Evolutionary conservation across 1,140 invertebrate species (phyloP), one percentile per base, ranked within the genome.

Genomic region (Penaeus vannamei): DNA sequence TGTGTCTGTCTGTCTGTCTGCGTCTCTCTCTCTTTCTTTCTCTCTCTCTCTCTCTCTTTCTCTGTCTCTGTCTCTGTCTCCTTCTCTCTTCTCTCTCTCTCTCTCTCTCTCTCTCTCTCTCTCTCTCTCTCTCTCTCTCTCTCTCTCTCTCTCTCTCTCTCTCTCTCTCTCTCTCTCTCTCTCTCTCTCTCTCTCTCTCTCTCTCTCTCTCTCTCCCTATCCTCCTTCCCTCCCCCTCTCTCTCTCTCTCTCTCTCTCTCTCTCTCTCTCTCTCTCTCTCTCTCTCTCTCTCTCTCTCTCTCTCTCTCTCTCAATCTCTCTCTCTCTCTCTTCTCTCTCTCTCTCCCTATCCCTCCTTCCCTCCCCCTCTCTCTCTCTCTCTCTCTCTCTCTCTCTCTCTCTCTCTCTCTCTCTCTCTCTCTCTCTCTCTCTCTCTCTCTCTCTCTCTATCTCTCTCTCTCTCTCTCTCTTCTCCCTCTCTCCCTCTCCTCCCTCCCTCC

Each of bases 341-440:
- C 42, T n/a, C 14, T 19, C n/a, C 20, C 26, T 53, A 17, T 53
- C 59, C n/a, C 22, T 53, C n/a, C 5, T 23, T 53, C 2, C 3
- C 79, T 59, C 79, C 3, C 76, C 1, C 29, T 36, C 29, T 36
- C 76, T 79, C 76, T 32, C 29, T 79, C 76, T 79, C 76, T 36
- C 76, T 79, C 29, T 79, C 76, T 79, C 76, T 23, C 79, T 81
- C 79, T 59, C 46, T 53, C 79, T 59, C 42, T 53, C 79, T 23
- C 22, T 59, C n/a, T 22, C 42, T 20, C 79, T 29, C 10, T 20
- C 22, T 53, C 19, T 20, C 8, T 53, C 42, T 23, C 85, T 17
- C 17, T 79, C 10, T 53, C 20, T 60, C 79, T 59, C 79, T 42
- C 14, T n/a, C 59, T 42, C 42, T 32, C 8, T 53, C 17, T 46